A percentile compares a stretch with the other conserved stretches of the same genome.
phyloP scores from a whole-genome alignment of 2,113 vertebrate genomes.

The Aptenodytes forsteri region DNA sequence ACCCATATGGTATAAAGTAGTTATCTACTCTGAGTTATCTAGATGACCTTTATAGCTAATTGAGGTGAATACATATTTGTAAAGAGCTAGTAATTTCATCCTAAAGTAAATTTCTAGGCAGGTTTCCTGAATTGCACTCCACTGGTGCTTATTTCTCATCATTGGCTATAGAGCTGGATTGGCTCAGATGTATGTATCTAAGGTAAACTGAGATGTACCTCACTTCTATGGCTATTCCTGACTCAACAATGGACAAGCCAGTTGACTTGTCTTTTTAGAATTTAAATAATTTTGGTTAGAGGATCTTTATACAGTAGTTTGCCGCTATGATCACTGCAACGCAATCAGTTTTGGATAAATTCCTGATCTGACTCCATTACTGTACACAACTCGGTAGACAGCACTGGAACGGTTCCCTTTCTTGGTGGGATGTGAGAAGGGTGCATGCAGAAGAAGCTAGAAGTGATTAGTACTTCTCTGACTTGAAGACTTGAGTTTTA shows the following conservation, averaged over 20 bases:
- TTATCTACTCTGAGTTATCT: neutral
- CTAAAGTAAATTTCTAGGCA: neutral
- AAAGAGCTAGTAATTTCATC: neutral
- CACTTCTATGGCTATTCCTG: neutral
- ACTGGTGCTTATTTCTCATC: neutral
- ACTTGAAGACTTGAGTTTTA: neutral
- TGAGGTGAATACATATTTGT: neutral
- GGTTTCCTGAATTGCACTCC: neutral
- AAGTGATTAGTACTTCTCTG: neutral
- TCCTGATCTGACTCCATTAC: neutral
- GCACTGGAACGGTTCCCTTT: neutral
- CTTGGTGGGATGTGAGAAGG: neutral
- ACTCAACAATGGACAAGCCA: neutral
- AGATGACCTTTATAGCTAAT: neutral
- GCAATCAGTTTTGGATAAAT: neutral
- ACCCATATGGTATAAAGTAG: neutral
- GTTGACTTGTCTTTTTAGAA: neutral
- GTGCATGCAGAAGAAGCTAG: neutral
- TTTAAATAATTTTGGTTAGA: neutral
- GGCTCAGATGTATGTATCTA: neutral
- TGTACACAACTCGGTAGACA: neutral
- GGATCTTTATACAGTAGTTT: neutral
- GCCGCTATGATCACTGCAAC: rapidly evolving
- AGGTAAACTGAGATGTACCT: neutral
- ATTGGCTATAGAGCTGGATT: neutral